Conservation (phyloP, 2,888 invertebrate genomes). For the Sussaba pulchella region DNA sequence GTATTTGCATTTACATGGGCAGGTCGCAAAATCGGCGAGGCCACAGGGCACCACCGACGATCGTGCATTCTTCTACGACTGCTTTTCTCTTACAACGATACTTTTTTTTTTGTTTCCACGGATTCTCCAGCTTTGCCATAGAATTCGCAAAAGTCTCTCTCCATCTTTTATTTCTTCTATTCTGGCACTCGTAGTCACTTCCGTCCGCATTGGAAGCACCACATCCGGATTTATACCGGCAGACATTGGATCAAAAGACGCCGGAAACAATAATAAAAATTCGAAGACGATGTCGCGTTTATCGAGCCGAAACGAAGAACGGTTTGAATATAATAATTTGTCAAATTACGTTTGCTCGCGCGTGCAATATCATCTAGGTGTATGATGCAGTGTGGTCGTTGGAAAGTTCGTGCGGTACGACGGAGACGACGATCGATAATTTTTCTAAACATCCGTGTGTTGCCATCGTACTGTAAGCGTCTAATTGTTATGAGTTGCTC, state of each 20-base stretch:
- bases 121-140: neutral
- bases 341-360: neutral
- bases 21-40: conserved; percentile 69
- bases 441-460: conserved; percentile 32
- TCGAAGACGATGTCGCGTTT: conserved; percentile 6
- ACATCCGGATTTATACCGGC: conserved; percentile 12
- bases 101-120: conserved; percentile 38
- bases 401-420: neutral
- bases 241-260: conserved; percentile 25
- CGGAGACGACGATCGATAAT: conserved; percentile 26
- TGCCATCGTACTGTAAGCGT: neutral
- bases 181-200: conserved; percentile 57
- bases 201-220: conserved; percentile 39
- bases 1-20: conserved; percentile 73
- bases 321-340: conserved; percentile 40
- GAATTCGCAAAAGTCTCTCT: neutral
- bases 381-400: neutral
- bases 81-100: conserved; percentile 54
- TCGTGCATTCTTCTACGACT: conserved; percentile 47
- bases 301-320: conserved; percentile 39
- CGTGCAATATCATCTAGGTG: neutral
- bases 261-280: conserved; percentile 14
- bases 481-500: conserved; percentile 43
- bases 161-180: conserved; percentile 16
- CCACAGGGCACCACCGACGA: conserved; percentile 63